Conservation (phyloP, 2,888 invertebrate genomes). For the Stratiomys singularior region DNA sequence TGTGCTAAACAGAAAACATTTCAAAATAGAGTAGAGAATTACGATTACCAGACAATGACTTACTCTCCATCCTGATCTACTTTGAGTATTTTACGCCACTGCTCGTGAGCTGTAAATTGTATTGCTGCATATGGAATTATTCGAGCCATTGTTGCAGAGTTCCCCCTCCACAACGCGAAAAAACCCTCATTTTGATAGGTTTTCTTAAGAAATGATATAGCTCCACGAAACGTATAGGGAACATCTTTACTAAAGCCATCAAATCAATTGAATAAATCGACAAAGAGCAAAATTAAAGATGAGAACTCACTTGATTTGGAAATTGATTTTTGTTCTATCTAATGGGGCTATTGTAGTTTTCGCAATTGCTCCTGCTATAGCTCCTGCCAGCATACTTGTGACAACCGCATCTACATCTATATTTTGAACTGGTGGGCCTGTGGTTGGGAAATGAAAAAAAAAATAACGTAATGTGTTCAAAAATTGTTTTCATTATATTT, state of each 20-base stretch:
- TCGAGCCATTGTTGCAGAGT: slow-evolving; percentile 97
- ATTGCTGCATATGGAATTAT: slow-evolving; percentile 98
- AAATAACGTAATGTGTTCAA: no score
- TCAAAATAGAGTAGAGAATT: slow-evolving; percentile 13
- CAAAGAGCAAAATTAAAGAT: neutral
- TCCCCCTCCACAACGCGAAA: slow-evolving; percentile 92
- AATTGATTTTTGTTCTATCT: slow-evolving; percentile 98
- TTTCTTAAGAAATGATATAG: slow-evolving; percentile 73
- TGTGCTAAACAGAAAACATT: slow-evolving; percentile 57
- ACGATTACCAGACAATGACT: slow-evolving; percentile 53
- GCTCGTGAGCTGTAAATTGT: slow-evolving; percentile 97
- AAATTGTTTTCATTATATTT: no score
- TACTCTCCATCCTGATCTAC: slow-evolving; percentile 74
- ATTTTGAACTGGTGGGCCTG: slow-evolving; percentile 52
- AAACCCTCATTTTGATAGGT: slow-evolving; percentile 83
- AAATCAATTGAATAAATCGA: no score
- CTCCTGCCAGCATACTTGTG: slow-evolving; percentile 90
- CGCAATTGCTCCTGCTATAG: slow-evolving; percentile 92
- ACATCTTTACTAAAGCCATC: slow-evolving; percentile 70
- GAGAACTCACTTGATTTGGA: slow-evolving; percentile 80
- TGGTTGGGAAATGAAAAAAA: neutral
- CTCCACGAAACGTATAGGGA: slow-evolving; percentile 79
- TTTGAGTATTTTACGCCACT: slow-evolving; percentile 86
- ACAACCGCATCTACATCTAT: slow-evolving; percentile 71
- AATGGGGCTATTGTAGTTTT: slow-evolving; percentile 97